These are phyloP conservation scores for Aphis gossypii DNA, from an alignment of 1,140 invertebrate species.

Conservation along the genomic window DNA sequence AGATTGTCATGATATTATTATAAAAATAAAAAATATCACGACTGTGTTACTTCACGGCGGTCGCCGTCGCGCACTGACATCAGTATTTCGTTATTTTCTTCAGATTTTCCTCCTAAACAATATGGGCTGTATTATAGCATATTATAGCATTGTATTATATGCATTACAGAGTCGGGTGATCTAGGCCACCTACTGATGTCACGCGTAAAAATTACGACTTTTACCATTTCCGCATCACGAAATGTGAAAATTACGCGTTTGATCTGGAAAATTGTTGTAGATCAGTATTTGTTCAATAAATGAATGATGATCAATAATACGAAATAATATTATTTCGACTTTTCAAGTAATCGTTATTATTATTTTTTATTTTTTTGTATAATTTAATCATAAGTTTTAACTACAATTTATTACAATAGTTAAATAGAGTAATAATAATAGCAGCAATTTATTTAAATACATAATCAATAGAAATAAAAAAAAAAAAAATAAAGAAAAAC, in stretches of 20 bases:
- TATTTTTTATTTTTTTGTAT: slow-evolving; percentile 25
- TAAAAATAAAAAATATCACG: neutral
- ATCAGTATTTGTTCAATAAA: too few species aligned
- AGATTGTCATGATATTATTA: neutral
- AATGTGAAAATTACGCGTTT: neutral
- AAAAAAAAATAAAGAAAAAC: slow-evolving; percentile 22
- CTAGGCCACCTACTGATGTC: too few species aligned
- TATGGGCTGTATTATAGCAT: too few species aligned
- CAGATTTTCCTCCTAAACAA: too few species aligned
- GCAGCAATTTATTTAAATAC: slow-evolving; percentile 47
- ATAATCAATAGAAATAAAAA: slow-evolving; percentile 27
- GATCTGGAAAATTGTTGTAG: neutral
- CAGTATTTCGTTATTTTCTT: neutral
- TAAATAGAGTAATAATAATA: slow-evolving; percentile 49
- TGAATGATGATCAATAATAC: neutral
- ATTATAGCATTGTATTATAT: too few species aligned
- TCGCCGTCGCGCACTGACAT: neutral
- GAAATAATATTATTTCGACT: neutral
- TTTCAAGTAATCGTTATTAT: neutral
- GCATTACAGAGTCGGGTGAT: too few species aligned
- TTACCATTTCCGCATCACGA: neutral
- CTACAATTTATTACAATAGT: slow-evolving; percentile 55
- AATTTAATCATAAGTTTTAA: slow-evolving; percentile 49
- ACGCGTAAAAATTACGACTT: neutral
- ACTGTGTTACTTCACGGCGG: neutral